These are phyloP conservation scores for Hyperopisus bebe DNA, from an alignment of 2,113 vertebrate species.

Conservation along the genomic window DNA sequence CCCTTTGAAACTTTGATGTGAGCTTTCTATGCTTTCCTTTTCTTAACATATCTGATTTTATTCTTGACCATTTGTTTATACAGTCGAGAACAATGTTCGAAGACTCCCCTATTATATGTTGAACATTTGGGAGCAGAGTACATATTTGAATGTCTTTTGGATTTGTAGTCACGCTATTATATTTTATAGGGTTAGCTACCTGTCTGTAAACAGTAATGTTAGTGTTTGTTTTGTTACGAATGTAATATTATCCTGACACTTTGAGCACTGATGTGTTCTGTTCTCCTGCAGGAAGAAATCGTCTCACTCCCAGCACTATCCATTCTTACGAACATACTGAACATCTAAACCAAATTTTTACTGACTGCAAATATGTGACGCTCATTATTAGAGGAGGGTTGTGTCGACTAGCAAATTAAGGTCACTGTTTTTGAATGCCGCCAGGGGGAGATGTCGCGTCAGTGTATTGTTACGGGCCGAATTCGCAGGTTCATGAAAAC, in stretches of 20 bases:
- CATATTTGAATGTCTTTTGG: neutral
- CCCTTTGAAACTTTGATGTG: neutral
- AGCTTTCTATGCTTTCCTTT: neutral
- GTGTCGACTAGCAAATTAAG: neutral
- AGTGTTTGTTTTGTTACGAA: neutral
- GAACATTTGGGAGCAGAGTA: neutral
- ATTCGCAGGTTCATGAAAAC: neutral
- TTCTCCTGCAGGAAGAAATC: neutral
- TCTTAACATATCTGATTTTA: neutral
- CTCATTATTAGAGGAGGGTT: neutral
- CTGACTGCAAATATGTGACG: neutral
- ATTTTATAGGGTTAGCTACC: neutral
- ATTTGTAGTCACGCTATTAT: neutral
- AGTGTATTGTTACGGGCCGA: neutral
- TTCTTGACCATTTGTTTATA: neutral
- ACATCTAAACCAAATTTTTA: neutral
- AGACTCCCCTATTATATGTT: neutral
- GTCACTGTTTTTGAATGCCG: neutral
- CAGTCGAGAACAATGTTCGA: neutral
- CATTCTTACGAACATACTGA: neutral
- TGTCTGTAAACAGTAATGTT: neutral
- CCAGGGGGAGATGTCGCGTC: constrained; percentile 3
- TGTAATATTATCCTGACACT: neutral
- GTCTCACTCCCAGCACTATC: neutral
- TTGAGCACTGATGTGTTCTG: neutral